Evolutionary conservation across 2,888 invertebrate genomes (phyloP).

Genomic region (Troides aeacus): DNA sequence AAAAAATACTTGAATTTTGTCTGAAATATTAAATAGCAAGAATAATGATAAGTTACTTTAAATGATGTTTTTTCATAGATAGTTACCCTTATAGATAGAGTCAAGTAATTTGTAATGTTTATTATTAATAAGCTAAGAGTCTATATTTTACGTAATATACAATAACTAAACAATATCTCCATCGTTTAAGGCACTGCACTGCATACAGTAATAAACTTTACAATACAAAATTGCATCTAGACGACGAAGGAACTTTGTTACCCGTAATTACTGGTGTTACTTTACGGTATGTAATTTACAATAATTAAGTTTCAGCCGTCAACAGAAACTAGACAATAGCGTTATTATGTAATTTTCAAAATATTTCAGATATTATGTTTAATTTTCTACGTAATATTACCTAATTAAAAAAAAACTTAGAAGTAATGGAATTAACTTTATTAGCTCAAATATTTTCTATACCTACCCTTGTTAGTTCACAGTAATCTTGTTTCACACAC

Average conservation of each 20-base stretch:
- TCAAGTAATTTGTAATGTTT: too few relatives aligned
- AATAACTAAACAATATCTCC: neutral
- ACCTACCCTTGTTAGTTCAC: too few relatives aligned
- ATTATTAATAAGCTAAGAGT: neutral
- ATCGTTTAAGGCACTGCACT: slow-evolving; percentile 5
- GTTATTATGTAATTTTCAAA: neutral
- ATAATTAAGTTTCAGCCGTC: slow-evolving; percentile 13
- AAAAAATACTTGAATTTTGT: too few relatives aligned
- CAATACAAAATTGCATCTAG: slow-evolving; percentile 15
- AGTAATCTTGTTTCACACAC: too few relatives aligned
- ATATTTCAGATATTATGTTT: neutral
- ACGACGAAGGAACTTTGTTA: slow-evolving; percentile 20
- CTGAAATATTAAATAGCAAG: too few relatives aligned
- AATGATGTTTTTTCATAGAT: too few relatives aligned
- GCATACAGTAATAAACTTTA: slow-evolving; percentile 4
- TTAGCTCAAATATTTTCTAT: too few relatives aligned
- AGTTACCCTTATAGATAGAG: too few relatives aligned
- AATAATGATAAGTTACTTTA: too few relatives aligned
- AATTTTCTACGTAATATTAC: too few relatives aligned
- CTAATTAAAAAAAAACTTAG: too few relatives aligned
- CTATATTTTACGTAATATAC: neutral
- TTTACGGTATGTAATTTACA: slow-evolving; percentile 22
- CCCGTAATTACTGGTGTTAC: slow-evolving; percentile 15
- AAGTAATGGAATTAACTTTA: too few relatives aligned
- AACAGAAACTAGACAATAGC: slow-evolving; percentile 13